Conservation (phyloP, 2,113 vertebrate species). For the Daboia siamensis region DNA sequence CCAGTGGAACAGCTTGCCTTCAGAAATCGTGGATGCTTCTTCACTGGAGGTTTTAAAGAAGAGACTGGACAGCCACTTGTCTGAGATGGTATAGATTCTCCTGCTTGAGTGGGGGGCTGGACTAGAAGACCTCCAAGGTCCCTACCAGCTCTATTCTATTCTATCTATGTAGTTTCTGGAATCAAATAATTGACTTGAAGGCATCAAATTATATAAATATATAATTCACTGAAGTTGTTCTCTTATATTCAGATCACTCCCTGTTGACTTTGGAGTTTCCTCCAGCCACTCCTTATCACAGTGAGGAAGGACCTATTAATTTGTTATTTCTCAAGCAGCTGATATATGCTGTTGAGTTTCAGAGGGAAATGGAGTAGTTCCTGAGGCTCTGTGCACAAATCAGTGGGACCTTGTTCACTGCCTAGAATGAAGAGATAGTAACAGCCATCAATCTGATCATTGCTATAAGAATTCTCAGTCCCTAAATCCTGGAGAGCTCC, state of each 20-base stretch:
- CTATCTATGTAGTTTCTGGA: not conserved
- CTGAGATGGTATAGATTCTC: no score
- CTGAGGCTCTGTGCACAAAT: not conserved
- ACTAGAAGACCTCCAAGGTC: no score
- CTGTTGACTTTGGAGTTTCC: not conserved
- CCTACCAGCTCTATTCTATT: no score
- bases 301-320: not conserved
- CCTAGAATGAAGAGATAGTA: not conserved
- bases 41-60: no score
- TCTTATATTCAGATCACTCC: not conserved
- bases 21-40: no score
- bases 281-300: not conserved
- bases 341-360: not conserved
- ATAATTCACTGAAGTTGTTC: not conserved
- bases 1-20: no score
- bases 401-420: not conserved
- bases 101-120: no score
- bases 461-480: not conserved
- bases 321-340: not conserved
- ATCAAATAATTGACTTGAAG: not conserved
- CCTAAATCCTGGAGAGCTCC: not conserved
- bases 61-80: no score
- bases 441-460: not conserved
- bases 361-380: not conserved
- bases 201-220: not conserved